Base-by-base conservation (phyloP, 2,113 vertebrate species). In the Thamnophis sirtalis region DNA sequence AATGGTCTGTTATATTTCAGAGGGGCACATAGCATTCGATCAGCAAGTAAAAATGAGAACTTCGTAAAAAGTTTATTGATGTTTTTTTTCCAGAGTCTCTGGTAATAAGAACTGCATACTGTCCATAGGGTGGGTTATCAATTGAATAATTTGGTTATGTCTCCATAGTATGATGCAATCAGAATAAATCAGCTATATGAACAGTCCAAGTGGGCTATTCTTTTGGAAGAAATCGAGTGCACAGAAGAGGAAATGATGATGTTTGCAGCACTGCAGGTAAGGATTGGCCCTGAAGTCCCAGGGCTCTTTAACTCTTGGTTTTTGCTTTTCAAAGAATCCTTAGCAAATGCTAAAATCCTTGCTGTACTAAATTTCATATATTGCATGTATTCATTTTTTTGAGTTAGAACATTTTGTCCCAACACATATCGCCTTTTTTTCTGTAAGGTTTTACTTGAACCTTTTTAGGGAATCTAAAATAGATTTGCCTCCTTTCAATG, bases 181-280 rank as follows among this genome's bases (percentile, higher is more conserved):
- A 96, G 99, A 96, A 99, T 99, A 96, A 99, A 99, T 97, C 99
- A 99, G 97, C 98, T 99, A 80, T 99, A 99, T 11, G 99, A 99
- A 92, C 99, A 99, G 96, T 97, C 98, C 93, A 99, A 99, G 89
- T 99, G 99, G 99, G 98, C 99, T 7, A 99, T 99, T 94, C 98
- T 99, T 93, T 97, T 99, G 96, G 99, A 99, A 97, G 99, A 99
- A 96, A 99, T 99, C 8, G 99, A 99, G 94, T 99, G 99, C 97
- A 99, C 99, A 0, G 99, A 99, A 96, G 99, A 99, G 93, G 99
- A 99, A 96, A 99, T 99, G 99, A 99, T 99, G 99, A 99, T 99
- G 99, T 99, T 99, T 92, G 99, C 99, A 9, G 99, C 99, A 0
- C 96, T 99, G 96, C 99, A 99, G 99, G 99, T 99, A 97, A 93